These are phyloP conservation scores for Tangachromis dhanisi DNA, from an alignment of 2,113 vertebrate species.

Conservation along the genomic window DNA sequence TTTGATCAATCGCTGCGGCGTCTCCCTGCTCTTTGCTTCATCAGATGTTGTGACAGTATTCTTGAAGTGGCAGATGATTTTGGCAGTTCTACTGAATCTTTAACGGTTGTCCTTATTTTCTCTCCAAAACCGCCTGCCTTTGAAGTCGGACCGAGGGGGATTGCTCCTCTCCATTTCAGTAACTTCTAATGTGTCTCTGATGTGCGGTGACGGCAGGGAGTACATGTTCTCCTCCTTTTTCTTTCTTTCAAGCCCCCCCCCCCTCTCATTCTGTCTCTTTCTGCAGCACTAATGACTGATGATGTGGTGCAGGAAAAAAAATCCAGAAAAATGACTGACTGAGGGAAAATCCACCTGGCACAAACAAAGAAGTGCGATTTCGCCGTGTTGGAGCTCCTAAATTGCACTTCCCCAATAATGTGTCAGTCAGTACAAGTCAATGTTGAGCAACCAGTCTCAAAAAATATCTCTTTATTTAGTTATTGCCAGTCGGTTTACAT, in stretches of 20 bases:
- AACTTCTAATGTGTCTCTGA: constrained; percentile 62
- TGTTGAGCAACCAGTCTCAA: neutral
- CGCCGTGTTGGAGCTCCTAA: neutral
- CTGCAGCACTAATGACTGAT: constrained; percentile 8
- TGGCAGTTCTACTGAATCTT: constrained; percentile 54
- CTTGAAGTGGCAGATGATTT: constrained; percentile 22
- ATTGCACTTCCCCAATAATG: neutral
- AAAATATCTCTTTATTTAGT: neutral
- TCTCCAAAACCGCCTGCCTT: constrained; percentile 29
- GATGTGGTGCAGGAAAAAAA: neutral
- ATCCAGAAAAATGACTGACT: neutral
- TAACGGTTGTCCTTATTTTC: constrained; percentile 52
- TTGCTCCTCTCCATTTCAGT: constrained; percentile 42
- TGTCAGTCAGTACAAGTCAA: neutral
- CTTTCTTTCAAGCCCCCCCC: neutral
- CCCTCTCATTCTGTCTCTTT: neutral
- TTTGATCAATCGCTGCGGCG: neutral
- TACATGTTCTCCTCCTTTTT: constrained; percentile 3
- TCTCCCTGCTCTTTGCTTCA: neutral
- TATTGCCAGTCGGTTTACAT: neutral
- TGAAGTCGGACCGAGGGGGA: constrained; percentile 64
- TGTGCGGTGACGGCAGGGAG: constrained; percentile 44
- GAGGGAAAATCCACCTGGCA: constrained; percentile 1
- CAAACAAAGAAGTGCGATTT: neutral
- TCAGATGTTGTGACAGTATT: constrained; percentile 28